phyloP scores from a whole-genome alignment of 64 coral and sea anemone genomes.

The Platygyra sinensis region DNA sequence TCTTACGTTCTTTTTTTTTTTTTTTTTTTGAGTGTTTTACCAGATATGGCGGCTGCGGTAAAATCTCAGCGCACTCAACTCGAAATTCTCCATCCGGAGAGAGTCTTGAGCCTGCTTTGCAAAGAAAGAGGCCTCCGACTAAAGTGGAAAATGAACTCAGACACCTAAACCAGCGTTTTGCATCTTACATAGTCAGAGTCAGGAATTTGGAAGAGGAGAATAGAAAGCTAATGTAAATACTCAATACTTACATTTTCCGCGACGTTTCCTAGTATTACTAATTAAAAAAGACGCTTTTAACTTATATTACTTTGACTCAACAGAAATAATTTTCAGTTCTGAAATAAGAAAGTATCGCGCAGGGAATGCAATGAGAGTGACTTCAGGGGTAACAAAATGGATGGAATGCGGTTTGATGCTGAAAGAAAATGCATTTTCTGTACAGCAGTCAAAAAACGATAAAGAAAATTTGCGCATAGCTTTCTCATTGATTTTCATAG shows the following conservation, averaged over 20 bases:
- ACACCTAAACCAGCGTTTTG: constrained; percentile 31
- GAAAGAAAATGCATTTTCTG: too few species aligned
- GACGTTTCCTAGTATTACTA: too few species aligned
- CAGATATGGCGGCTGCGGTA: constrained; percentile 5
- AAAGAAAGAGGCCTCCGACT: constrained; percentile 22
- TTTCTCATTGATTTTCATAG: too few species aligned
- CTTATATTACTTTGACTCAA: too few species aligned
- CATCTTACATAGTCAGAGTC: constrained; percentile 24
- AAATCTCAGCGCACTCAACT: background rate
- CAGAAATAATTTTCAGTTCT: too few species aligned
- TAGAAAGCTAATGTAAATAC: background rate
- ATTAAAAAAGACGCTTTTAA: too few species aligned
- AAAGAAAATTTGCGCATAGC: too few species aligned
- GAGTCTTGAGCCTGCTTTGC: background rate
- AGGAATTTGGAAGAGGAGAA: constrained; percentile 37
- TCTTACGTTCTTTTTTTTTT: background rate
- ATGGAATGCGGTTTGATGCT: too few species aligned
- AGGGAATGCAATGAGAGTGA: too few species aligned
- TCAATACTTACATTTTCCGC: background rate
- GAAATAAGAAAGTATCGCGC: too few species aligned
- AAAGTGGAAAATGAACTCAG: constrained; percentile 30
- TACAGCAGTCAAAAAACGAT: too few species aligned
- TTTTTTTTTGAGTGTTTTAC: background rate
- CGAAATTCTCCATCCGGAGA: constrained; percentile 16
- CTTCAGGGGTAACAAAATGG: too few species aligned